Evolutionary conservation across 2,113 vertebrate species (phyloP).

Genomic region (Tachysurus fulvidraco): DNA sequence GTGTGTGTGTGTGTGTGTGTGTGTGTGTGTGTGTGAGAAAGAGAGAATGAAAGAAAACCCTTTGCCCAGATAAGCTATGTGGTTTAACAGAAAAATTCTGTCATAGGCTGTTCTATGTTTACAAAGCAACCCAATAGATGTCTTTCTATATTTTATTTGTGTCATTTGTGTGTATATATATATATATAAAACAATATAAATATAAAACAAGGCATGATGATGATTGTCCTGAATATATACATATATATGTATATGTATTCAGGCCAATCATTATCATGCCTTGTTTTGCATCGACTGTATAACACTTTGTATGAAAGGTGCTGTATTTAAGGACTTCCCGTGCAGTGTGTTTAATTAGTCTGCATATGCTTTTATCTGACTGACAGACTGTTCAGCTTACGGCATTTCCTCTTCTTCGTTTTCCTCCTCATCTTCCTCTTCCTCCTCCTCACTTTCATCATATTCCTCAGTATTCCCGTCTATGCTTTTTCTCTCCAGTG

Average conservation of each 20-base stretch:
- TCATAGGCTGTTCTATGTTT: background rate
- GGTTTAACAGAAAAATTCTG: slow-evolving; percentile 48
- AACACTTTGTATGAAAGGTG: slow-evolving; percentile 1
- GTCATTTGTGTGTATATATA: background rate
- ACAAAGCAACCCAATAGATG: slow-evolving; percentile 5
- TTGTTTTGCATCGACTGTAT: background rate
- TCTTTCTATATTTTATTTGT: no score
- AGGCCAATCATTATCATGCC: background rate
- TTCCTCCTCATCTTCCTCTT: slow-evolving; percentile 33
- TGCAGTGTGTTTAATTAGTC: background rate
- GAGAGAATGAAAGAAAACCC: background rate
- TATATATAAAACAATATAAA: background rate
- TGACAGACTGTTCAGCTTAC: slow-evolving; percentile 53
- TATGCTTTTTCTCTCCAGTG: slow-evolving; percentile 53
- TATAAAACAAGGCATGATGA: no score
- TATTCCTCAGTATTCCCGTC: slow-evolving; percentile 34
- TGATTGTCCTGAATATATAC: no score
- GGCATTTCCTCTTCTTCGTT: slow-evolving; percentile 21
- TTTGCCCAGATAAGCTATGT: slow-evolving; percentile 20
- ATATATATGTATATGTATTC: background rate
- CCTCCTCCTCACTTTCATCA: slow-evolving; percentile 26
- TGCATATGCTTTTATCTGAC: background rate
- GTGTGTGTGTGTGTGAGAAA: background rate
- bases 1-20: background rate
- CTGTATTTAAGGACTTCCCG: background rate